Percentiles rank a stretch among this genome's conserved stretches.
phyloP scores from a whole-genome alignment of 2,113 vertebrate species.

The Platichthys stellatus region DNA sequence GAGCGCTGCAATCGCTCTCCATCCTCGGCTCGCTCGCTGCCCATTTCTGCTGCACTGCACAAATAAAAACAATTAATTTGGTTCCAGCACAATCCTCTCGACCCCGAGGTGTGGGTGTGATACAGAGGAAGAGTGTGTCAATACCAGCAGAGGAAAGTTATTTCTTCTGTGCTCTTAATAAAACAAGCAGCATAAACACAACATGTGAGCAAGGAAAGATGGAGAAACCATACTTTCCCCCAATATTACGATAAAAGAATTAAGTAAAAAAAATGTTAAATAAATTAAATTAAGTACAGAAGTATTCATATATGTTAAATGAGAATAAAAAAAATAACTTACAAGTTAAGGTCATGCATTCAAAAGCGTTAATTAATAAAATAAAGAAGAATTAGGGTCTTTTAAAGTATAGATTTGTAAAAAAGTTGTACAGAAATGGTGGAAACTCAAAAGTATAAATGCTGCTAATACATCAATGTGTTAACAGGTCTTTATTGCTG shows the following conservation, averaged over 20 bases:
- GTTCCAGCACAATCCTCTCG: constrained; percentile 5
- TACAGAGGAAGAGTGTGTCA: constrained; percentile 13
- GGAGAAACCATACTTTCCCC: background rate
- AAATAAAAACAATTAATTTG: constrained; percentile 40
- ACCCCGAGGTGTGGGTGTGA: constrained; percentile 12
- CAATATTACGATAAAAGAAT: too few species aligned
- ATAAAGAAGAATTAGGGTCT: background rate
- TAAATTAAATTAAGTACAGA: too few species aligned
- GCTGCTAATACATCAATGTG: too few species aligned
- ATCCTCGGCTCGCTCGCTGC: constrained; percentile 27
- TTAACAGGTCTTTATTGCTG: too few species aligned
- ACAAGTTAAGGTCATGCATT: background rate
- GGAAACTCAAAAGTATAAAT: too few species aligned
- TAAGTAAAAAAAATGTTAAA: too few species aligned
- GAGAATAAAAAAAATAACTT: background rate
- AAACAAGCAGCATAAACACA: background rate
- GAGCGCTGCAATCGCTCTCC: constrained; percentile 49
- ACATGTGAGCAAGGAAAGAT: background rate
- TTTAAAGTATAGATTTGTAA: too few species aligned
- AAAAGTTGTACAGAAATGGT: too few species aligned
- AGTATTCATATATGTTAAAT: too few species aligned
- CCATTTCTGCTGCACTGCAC: constrained; percentile 41
- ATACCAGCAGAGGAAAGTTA: background rate
- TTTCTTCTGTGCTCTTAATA: background rate
- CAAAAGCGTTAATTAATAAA: background rate